Evolutionary conservation across 53 echinoderm and acorn worm species (phyloP).

Genomic region (Stichopus horrens): DNA sequence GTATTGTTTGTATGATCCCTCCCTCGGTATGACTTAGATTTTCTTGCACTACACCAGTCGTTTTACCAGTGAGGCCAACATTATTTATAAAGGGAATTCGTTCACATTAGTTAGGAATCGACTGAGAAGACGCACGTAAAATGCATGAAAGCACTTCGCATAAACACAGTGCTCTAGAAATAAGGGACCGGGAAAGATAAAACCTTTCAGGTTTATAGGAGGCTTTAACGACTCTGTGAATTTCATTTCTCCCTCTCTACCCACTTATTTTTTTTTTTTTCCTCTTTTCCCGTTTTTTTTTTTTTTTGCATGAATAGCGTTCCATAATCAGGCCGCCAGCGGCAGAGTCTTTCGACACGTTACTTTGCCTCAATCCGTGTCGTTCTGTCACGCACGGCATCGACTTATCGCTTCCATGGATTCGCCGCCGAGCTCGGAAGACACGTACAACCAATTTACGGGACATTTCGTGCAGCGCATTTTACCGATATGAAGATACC

Average conservation of each 20-base stretch:
- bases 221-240: constrained; percentile 26
- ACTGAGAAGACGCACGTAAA: constrained; percentile 17
- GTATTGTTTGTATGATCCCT: no score
- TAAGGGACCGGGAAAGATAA: not conserved
- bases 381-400: constrained; percentile 36
- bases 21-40: no score
- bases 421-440: constrained; percentile 35
- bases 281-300: not conserved
- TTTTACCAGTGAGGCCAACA: no score
- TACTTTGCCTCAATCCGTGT: constrained; percentile 29
- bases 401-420: constrained; percentile 30
- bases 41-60: no score
- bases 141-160: constrained; percentile 20
- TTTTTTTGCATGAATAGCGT: constrained; percentile 36
- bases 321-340: constrained; percentile 44
- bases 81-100: not conserved
- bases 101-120: not conserved
- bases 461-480: constrained; percentile 34
- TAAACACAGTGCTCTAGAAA: constrained; percentile 10
- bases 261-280: not conserved
- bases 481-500: constrained; percentile 3
- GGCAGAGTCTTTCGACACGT: constrained; percentile 42
- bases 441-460: constrained; percentile 42
- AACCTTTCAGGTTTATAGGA: not conserved
- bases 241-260: constrained; percentile 1